phyloP scores from a whole-genome alignment of 2,113 vertebrate genomes.

The Falcunculus frontatus region DNA sequence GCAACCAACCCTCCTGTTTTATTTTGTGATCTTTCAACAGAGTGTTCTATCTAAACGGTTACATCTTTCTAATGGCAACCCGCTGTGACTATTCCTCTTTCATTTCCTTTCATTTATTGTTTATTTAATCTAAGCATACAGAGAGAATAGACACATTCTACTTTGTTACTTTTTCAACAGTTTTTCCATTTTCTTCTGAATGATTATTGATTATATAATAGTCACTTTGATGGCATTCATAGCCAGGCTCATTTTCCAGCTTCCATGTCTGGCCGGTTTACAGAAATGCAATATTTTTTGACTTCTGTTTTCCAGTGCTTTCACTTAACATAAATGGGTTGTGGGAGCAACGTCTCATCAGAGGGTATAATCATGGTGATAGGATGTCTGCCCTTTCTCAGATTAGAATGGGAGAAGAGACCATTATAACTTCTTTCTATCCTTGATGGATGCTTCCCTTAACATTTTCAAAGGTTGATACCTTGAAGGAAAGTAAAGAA shows the following conservation, averaged over 20 bases:
- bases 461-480: neutral
- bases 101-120: slow-evolving; percentile 23
- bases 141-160: neutral
- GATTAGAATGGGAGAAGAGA: neutral
- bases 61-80: neutral
- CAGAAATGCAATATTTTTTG: neutral
- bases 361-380: neutral
- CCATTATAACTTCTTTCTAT: neutral
- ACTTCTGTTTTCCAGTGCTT: neutral
- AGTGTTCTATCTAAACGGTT: neutral
- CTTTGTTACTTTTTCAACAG: neutral
- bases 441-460: neutral
- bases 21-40: neutral
- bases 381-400: neutral
- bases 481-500: neutral
- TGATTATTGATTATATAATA: slow-evolving; percentile 34
- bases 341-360: neutral
- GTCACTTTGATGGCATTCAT: neutral
- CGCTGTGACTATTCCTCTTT: neutral
- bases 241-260: neutral
- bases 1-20: neutral
- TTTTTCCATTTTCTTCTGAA: neutral
- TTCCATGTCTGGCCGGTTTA: neutral
- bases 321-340: neutral
- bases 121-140: slow-evolving; percentile 1